Evolutionary conservation across 2,113 vertebrate species (phyloP).

Genomic region (Ginglymostoma cirratum): DNA sequence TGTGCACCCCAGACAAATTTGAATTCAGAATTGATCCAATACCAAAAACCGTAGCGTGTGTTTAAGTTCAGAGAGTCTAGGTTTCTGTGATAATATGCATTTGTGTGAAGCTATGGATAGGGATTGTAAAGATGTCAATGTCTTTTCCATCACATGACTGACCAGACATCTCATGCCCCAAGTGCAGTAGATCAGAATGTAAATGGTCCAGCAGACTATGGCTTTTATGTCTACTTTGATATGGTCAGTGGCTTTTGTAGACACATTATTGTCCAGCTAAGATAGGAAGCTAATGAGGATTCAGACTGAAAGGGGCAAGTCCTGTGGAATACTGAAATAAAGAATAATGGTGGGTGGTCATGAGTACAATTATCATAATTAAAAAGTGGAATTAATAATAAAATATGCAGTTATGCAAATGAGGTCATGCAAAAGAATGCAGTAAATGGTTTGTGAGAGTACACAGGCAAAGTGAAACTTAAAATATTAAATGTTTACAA

Average conservation of each 20-base stretch:
- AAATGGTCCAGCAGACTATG: neutral
- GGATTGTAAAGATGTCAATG: too few species aligned
- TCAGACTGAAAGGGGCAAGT: neutral
- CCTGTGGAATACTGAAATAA: neutral
- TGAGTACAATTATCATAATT: neutral
- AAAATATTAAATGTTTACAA: too few species aligned
- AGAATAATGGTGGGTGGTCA: neutral
- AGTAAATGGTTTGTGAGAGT: neutral
- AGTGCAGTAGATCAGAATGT: neutral
- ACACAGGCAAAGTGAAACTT: neutral
- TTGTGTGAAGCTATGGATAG: too few species aligned
- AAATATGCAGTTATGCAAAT: neutral
- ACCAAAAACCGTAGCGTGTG: too few species aligned
- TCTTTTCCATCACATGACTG: too few species aligned
- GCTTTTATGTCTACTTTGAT: neutral
- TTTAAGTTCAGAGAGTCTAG: too few species aligned
- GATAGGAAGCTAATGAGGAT: neutral
- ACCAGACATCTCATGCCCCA: neutral
- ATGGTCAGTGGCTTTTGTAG: neutral
- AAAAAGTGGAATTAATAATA: neutral
- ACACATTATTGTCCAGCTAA: neutral
- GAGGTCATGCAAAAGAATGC: neutral
- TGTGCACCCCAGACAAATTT: neutral
- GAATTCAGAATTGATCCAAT: neutral
- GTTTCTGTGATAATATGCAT: too few species aligned